Percentiles rank a stretch among this genome's conserved stretches.
Conservation (phyloP, 2,888 invertebrate genomes). For the Drosophila mettleri region DNA sequence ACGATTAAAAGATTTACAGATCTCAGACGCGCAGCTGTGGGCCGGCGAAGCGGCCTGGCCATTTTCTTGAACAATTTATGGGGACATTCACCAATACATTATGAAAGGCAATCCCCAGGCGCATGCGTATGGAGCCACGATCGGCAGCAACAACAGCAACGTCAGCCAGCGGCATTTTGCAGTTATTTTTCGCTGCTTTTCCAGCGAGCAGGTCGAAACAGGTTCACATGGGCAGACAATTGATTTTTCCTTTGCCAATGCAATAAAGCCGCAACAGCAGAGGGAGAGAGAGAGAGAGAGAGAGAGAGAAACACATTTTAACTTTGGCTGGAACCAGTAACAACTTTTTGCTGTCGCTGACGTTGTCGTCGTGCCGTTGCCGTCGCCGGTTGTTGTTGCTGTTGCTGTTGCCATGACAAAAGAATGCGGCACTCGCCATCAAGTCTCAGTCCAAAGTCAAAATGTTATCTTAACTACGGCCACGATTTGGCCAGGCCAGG, state of each 20-base stretch:
- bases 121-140: slow-evolving; percentile 52
- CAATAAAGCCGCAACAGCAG: slow-evolving; percentile 52
- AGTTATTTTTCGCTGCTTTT: slow-evolving; percentile 60
- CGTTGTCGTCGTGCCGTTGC: slow-evolving; percentile 63
- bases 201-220: slow-evolving; percentile 53
- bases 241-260: slow-evolving; percentile 72
- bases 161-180: slow-evolving; percentile 64
- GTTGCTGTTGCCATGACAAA: slow-evolving; percentile 77
- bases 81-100: slow-evolving; percentile 55
- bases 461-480: slow-evolving; percentile 76
- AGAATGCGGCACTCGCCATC: slow-evolving; percentile 81
- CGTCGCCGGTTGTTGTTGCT: slow-evolving; percentile 64
- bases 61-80: slow-evolving; percentile 41
- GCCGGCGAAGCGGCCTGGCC: slow-evolving; percentile 7
- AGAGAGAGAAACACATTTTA: slow-evolving; percentile 17
- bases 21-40: slow-evolving; percentile 41
- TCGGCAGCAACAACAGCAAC: slow-evolving; percentile 9
- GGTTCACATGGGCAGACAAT: slow-evolving; percentile 70
- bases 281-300: not conserved
- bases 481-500: slow-evolving; percentile 70
- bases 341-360: slow-evolving; percentile 68
- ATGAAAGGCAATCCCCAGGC: slow-evolving; percentile 55
- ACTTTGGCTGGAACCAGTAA: slow-evolving; percentile 69
- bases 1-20: slow-evolving; percentile 46
- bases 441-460: slow-evolving; percentile 75